A percentile compares a stretch with the other conserved stretches of the same genome.
phyloP scores from a whole-genome alignment of 2,888 invertebrate species.

The Idaea dimidiata region DNA sequence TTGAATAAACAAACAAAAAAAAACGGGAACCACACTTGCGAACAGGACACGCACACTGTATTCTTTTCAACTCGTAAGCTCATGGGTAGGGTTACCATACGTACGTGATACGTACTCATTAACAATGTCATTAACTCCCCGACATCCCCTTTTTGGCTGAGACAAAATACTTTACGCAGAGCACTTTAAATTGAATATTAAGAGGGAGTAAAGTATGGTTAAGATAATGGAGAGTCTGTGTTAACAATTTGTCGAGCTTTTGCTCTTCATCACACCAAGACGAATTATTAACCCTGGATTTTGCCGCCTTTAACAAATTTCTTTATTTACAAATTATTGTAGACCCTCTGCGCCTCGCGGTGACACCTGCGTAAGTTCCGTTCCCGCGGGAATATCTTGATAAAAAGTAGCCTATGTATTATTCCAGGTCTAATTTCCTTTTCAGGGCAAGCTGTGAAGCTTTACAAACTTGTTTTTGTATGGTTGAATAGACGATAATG shows the following conservation, averaged over 20 bases:
- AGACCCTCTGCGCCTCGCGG: too few species aligned
- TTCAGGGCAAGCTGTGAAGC: too few species aligned
- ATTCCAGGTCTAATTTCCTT: too few species aligned
- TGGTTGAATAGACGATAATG: too few species aligned
- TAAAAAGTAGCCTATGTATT: too few species aligned
- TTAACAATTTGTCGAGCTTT: slow-evolving; percentile 1
- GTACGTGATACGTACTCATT: not conserved
- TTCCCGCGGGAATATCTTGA: too few species aligned
- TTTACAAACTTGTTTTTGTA: too few species aligned
- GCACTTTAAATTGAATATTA: not conserved
- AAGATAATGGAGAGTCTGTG: not conserved
- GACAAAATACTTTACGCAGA: not conserved
- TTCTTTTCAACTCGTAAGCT: slow-evolving; percentile 1
- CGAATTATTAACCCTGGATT: not conserved
- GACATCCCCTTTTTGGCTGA: not conserved
- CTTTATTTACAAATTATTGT: too few species aligned
- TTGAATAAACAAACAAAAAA: slow-evolving; percentile 3
- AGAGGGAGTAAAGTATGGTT: not conserved
- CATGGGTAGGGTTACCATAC: slow-evolving; percentile 1
- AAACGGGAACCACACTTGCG: not conserved
- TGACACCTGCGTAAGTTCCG: too few species aligned
- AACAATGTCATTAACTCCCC: not conserved
- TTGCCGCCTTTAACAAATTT: not conserved
- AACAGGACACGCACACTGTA: slow-evolving; percentile 4
- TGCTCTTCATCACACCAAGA: not conserved